Evolutionary conservation across 2,888 invertebrate genomes (phyloP).

Genomic region (Eustalomyia histrio): DNA sequence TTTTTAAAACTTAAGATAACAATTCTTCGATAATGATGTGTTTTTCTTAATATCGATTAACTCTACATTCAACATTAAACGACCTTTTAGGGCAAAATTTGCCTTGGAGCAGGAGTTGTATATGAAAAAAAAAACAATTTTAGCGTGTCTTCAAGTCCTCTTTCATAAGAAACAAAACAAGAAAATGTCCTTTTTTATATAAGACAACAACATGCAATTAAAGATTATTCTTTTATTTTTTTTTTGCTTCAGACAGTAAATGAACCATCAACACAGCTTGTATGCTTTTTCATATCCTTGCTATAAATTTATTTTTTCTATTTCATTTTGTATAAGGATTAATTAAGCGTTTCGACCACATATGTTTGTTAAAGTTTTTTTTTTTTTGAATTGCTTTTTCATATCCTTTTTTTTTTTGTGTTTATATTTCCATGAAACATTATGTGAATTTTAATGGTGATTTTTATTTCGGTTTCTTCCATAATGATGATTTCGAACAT

Average conservation of each 20-base stretch:
- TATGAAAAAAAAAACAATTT: constrained; percentile 7
- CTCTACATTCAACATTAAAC: constrained; percentile 26
- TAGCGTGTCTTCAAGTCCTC: constrained; percentile 13
- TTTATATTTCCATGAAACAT: constrained; percentile 65
- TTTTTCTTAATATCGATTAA: constrained; percentile 63
- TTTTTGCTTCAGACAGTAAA: constrained; percentile 47
- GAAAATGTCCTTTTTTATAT: constrained; percentile 52
- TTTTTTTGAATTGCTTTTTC: constrained; percentile 19
- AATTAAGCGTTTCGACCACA: constrained; percentile 70
- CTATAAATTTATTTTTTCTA: constrained; percentile 68
- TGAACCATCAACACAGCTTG: constrained; percentile 60
- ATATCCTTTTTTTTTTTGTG: constrained; percentile 11
- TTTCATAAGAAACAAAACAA: constrained; percentile 11
- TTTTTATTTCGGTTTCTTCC: constrained; percentile 63
- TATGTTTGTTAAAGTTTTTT: constrained; percentile 51
- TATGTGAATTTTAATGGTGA: constrained; percentile 72
- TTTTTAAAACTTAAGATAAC: constrained; percentile 44
- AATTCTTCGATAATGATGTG: constrained; percentile 64
- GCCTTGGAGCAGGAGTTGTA: neutral
- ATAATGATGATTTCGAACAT: constrained; percentile 44
- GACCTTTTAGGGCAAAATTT: constrained; percentile 24
- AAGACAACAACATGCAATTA: constrained; percentile 58
- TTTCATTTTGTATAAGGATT: constrained; percentile 69
- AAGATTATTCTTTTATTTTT: no score
- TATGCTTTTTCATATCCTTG: constrained; percentile 26